Conservation (phyloP, 2,113 vertebrate genomes). For the Diadophis punctatus region DNA sequence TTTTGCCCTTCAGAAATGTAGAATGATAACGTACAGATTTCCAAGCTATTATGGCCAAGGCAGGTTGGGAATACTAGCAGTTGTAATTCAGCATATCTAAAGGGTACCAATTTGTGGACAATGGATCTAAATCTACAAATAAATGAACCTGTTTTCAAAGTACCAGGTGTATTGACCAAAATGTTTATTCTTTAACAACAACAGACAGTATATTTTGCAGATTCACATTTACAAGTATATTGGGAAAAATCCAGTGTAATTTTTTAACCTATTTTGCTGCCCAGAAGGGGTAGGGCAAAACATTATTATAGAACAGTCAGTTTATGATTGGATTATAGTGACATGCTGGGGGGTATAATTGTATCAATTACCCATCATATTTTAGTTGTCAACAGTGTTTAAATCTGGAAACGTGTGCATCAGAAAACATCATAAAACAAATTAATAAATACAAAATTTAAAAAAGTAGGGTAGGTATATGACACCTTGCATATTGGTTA, state of each 20-base stretch:
- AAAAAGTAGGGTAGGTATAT: not conserved
- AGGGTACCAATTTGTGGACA: not conserved
- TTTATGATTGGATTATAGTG: slow-evolving; percentile 19
- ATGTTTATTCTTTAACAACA: slow-evolving; percentile 41
- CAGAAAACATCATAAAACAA: not conserved
- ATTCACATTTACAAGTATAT: slow-evolving; percentile 54
- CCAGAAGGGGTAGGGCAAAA: slow-evolving; percentile 46
- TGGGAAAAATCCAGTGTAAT: slow-evolving; percentile 59
- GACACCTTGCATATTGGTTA: not conserved
- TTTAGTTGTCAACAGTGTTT: not conserved
- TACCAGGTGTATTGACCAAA: slow-evolving; percentile 10
- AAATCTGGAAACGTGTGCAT: not conserved
- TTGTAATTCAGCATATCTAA: not conserved
- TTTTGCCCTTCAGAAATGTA: not conserved
- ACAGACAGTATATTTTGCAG: slow-evolving; percentile 40
- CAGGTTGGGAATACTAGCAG: not conserved
- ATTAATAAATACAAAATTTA: not conserved
- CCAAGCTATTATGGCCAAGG: not conserved
- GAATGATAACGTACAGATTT: not conserved
- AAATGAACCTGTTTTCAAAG: not conserved
- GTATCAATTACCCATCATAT: accelerated
- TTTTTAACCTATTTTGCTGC: slow-evolving; percentile 44
- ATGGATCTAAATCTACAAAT: not conserved
- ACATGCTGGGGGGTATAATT: slow-evolving; percentile 10
- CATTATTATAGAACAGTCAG: slow-evolving; percentile 20